These are phyloP conservation scores for Balanococcus diminutus DNA, from an alignment of 2,888 invertebrate genomes.

Conservation along the genomic window DNA sequence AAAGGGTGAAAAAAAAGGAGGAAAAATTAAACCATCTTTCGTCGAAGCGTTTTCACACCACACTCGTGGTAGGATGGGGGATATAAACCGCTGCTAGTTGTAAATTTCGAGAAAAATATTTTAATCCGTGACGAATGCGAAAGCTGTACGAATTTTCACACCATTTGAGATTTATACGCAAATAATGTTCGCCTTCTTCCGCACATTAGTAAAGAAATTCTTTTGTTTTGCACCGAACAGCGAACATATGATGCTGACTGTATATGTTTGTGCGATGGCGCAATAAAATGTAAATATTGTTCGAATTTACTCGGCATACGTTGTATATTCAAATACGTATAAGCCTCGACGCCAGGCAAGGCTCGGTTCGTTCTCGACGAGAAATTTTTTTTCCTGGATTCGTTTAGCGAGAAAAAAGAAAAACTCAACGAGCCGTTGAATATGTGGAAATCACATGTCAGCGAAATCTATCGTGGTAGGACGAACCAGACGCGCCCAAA, in stretches of 20 bases:
- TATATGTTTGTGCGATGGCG: background rate
- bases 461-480: background rate
- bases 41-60: background rate
- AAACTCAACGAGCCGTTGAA: slow-evolving; percentile 32
- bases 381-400: background rate
- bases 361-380: background rate
- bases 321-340: background rate
- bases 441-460: slow-evolving; percentile 12
- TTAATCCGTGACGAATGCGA: slow-evolving; percentile 4
- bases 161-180: slow-evolving; percentile 28
- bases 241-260: background rate
- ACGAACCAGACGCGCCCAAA: background rate
- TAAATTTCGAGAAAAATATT: background rate
- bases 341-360: background rate
- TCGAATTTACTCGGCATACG: background rate
- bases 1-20: background rate
- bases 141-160: slow-evolving; percentile 28
- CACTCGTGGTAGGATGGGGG: background rate
- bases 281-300: slow-evolving; percentile 10
- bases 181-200: background rate
- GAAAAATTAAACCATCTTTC: slow-evolving; percentile 1
- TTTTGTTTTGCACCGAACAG: background rate
- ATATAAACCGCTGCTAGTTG: background rate
- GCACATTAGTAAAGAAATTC: slow-evolving; percentile 6
- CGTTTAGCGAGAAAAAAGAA: background rate